Conservation (phyloP, 2,888 invertebrate genomes). For the Agrotis puta region DNA sequence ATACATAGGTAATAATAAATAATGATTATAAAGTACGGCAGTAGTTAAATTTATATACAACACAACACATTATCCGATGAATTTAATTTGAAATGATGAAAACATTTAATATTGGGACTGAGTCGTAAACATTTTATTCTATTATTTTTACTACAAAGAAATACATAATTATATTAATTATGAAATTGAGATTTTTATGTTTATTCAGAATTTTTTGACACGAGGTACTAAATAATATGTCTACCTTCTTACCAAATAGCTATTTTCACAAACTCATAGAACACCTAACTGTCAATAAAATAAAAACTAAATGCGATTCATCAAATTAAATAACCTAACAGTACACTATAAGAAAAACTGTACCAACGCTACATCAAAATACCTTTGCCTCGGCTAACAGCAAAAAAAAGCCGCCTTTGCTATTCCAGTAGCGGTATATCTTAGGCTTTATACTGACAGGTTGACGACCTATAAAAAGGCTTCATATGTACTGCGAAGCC, state of each 20-base stretch:
- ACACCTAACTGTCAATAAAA: not conserved
- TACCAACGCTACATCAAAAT: constrained; percentile 7
- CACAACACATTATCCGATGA: not conserved
- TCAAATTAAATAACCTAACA: constrained; percentile 8
- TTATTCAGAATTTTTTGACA: too few species aligned
- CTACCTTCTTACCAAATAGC: too few species aligned
- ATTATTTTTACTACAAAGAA: too few species aligned
- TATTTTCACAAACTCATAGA: not conserved
- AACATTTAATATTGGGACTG: not conserved
- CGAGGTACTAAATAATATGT: too few species aligned
- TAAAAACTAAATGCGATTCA: not conserved
- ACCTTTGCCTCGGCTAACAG: constrained; percentile 14
- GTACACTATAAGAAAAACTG: constrained; percentile 13
- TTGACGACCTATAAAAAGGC: constrained; percentile 87
- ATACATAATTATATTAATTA: too few species aligned
- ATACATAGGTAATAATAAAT: too few species aligned
- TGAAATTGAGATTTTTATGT: too few species aligned
- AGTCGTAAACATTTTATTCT: not conserved
- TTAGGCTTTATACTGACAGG: constrained; percentile 73
- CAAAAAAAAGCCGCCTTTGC: constrained; percentile 47
- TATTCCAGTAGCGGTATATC: constrained; percentile 66
- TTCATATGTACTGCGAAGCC: constrained; percentile 78
- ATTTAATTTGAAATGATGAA: not conserved
- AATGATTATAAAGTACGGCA: too few species aligned
- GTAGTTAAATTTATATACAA: not conserved